Base-by-base conservation (phyloP, 37 sponge, comb jelly and placozoan genomes). In the Aphrocallistes beatrix region DNA sequence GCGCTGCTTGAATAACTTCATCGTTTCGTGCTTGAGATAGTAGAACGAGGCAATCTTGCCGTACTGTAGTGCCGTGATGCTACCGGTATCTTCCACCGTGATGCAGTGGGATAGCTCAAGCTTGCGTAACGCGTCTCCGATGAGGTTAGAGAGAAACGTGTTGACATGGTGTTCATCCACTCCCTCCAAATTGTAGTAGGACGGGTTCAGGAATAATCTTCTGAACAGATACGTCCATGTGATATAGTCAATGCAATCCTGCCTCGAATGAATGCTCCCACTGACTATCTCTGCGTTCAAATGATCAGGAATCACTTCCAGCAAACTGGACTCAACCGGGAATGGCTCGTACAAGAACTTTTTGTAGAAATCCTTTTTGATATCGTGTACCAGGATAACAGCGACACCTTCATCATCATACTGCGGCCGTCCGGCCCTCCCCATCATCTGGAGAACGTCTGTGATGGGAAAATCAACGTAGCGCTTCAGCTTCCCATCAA, bases 381-480 rank as follows among this genome's bases (percentile, higher is more conserved):
- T 87, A 84, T 98, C 95, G 49, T 98, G 99, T 3, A 98, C 96
- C 30, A 95, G 87, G 36, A 98, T 93, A 1, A 90, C 88, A 3
- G 99, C 99, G 39, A 93, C 93, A 34, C 99, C 99, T 69, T 88
- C 84, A 83, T 93, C 93, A 48, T 98, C 99, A 81, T 89, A 98
- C 94, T 98, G 99, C 1, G 99, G 99, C 30, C 99, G 87, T 0
- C 99, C 99, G 0, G 99, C 99, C n/a, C 99, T 45, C 0, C 99
- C 99, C 99, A 98, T 98, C 99, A 98, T 98, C 90, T 98, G 99
- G 37, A 98, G 89, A 8, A 98, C 96, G 81, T 98, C 99, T 36
- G 99, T 98, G 69, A 98, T 92, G 37, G 99, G 99, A 86, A 93
- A 98, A 90, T 98, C 99, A 17, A 95, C 96, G 45, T 98, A 98